Evolutionary conservation across 2,888 invertebrate genomes (phyloP), one percentile per base, ranked within the genome.

Genomic region (Hypena proboscidalis): DNA sequence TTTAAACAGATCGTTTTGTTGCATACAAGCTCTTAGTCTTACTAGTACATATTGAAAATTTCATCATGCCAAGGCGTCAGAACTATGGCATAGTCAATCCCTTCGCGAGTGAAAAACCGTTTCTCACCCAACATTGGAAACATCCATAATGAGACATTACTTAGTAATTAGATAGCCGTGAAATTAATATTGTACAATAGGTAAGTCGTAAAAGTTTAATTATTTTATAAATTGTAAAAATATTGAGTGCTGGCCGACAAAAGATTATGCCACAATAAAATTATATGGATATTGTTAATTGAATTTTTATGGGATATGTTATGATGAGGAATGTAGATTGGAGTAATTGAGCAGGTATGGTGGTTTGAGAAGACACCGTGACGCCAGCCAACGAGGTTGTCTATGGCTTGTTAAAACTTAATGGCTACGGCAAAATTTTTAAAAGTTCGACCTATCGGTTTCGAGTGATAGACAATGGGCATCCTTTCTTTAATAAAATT

Each of bases 81-180:
- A 22, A 7, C 3, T 4, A 8, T 7, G 7, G 2, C 4, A 5
- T n/a, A 22, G 3, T 22, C 8, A n/a, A n/a, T n/a, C n/a, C 3
- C 22, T 7, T 22, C 22, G 22, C 3, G 3, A n/a, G 3, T n/a
- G 2, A 20, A 37, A 29, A 25, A 6, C 4, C 36, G 25, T 29
- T 20, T 47, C 37, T 25, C 17, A 3, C 2, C 0, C 2, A 1
- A 7, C 67, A 75, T 60, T 75, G 82, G 67, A 73, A 67, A 80
- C 74, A 29, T 37, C 48, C 68, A 53, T 72, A 77, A 77, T 78
- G 67, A 77, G 71, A 67, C 66, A 71, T 68, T 72, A 72, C 67
- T 75, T 61, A 69, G 64, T 79, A 82, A 81, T 80, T 63, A 80
- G 79, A 67, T 77, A 67, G 66, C 77, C 79, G 77, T 82, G 74